These are phyloP conservation scores for Sebastes paucispinis DNA, from an alignment of 2,797 vertebrate species.

Conservation along the genomic window DNA sequence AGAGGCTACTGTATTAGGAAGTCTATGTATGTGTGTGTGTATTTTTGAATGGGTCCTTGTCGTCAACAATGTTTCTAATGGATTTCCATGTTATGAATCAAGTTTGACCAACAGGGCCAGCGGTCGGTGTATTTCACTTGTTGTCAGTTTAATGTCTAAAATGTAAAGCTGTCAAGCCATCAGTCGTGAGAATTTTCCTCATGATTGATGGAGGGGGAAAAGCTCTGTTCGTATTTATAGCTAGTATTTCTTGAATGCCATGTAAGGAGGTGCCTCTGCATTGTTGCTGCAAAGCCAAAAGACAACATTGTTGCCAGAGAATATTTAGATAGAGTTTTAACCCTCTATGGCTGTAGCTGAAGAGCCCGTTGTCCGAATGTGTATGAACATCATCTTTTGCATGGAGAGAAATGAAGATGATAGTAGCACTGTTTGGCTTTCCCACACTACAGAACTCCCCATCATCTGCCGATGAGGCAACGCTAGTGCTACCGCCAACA, in stretches of 20 bases:
- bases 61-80: slow-evolving; percentile 28
- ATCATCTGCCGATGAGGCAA: background rate
- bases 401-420: background rate
- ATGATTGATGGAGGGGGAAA: slow-evolving; percentile 26
- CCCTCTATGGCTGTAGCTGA: background rate
- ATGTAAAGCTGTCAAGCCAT: slow-evolving; percentile 59
- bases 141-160: slow-evolving; percentile 42
- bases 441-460: background rate
- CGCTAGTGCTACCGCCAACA: background rate
- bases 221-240: slow-evolving; percentile 52
- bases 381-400: background rate
- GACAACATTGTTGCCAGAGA: slow-evolving; percentile 1
- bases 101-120: slow-evolving; percentile 3
- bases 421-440: background rate
- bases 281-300: slow-evolving; percentile 45
- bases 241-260: slow-evolving; percentile 26
- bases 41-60: slow-evolving; percentile 8
- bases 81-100: slow-evolving; percentile 26
- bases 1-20: background rate
- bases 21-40: background rate
- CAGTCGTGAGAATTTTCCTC: slow-evolving; percentile 35
- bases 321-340: slow-evolving; percentile 27
- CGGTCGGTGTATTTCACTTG: slow-evolving; percentile 43
- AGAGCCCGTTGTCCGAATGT: background rate
- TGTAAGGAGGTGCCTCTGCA: slow-evolving; percentile 55